These are phyloP conservation scores for Stomatorhinus ivindoensis DNA, from an alignment of 2,113 vertebrate species.

Conservation along the genomic window DNA sequence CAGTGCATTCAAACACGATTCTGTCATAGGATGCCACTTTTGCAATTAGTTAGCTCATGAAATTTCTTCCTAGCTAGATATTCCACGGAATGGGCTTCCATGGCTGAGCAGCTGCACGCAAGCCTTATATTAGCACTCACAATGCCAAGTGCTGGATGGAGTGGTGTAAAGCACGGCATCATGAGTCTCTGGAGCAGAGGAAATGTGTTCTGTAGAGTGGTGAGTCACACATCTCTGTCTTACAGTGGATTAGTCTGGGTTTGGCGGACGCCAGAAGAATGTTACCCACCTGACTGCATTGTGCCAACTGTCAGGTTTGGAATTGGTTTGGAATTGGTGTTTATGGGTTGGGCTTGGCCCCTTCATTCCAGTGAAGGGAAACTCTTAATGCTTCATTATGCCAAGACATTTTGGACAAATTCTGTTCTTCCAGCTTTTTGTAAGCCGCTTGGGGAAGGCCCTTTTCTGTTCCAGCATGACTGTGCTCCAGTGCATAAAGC, in stretches of 20 bases:
- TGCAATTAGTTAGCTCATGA: neutral
- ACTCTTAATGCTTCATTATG: neutral
- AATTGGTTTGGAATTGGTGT: too few species aligned
- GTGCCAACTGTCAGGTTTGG: neutral
- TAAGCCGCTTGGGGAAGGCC: neutral
- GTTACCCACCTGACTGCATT: neutral
- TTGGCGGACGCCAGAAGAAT: neutral
- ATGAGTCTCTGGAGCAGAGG: neutral
- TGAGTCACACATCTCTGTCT: neutral
- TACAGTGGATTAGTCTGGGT: neutral
- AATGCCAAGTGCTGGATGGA: neutral
- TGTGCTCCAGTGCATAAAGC: neutral
- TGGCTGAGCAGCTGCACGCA: neutral
- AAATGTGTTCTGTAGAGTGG: neutral
- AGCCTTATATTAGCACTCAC: neutral
- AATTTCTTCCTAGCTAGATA: neutral
- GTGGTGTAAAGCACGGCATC: neutral
- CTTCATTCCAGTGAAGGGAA: neutral
- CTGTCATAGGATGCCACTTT: neutral
- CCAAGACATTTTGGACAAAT: neutral
- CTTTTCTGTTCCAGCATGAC: neutral
- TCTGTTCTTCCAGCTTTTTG: neutral
- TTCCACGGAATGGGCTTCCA: neutral
- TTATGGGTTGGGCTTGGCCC: too few species aligned
- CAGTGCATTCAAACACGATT: neutral